Evolutionary conservation across 1,140 invertebrate genomes (phyloP).

Genomic region (Samia ricini): DNA sequence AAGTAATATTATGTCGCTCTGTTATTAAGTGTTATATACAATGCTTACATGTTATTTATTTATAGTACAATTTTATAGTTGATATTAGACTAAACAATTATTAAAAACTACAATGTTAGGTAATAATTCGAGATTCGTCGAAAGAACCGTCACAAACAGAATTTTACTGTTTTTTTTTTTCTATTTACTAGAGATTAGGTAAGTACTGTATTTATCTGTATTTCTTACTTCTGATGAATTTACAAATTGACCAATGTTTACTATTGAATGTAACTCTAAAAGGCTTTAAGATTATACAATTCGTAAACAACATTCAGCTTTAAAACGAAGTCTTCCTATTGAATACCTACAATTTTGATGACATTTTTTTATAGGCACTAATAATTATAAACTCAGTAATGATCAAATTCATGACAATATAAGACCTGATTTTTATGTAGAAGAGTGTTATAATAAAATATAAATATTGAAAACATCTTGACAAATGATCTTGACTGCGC

Average conservation of each 20-base stretch:
- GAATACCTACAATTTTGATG: neutral
- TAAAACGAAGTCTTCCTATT: constrained; percentile 6
- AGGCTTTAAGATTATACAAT: neutral
- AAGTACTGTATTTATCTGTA: neutral
- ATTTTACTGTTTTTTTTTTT: neutral
- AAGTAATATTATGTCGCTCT: neutral
- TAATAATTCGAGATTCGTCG: neutral
- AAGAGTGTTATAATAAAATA: neutral
- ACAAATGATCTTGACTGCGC: no score
- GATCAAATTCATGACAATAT: constrained; percentile 3
- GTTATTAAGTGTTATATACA: no score
- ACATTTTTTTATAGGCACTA: neutral
- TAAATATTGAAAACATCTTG: no score
- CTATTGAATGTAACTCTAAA: neutral
- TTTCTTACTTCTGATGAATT: neutral
- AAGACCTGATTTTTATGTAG: neutral
- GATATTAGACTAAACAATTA: no score
- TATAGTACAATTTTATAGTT: neutral
- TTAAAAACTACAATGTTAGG: no score
- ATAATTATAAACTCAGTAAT: neutral
- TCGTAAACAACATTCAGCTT: neutral
- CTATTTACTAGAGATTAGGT: neutral
- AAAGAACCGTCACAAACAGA: neutral
- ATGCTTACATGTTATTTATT: neutral
- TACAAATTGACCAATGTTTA: constrained; percentile 5